Percentiles rank a stretch among this genome's conserved stretches.
Evolutionary conservation across 2,888 invertebrate species (phyloP).

Genomic region (Habrosyne pyritoides): DNA sequence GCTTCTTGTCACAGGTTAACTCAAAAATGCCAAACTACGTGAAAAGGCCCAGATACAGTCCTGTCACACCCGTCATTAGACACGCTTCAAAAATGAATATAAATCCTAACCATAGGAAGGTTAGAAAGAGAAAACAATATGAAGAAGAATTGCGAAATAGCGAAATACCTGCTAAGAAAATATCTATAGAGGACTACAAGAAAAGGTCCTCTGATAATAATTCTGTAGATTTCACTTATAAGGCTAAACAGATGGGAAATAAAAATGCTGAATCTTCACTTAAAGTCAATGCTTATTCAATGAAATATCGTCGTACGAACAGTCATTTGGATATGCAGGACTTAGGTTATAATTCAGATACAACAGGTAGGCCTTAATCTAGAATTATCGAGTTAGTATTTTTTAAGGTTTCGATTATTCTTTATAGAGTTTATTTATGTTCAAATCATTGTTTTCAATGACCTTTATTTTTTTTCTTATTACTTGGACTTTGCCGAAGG

Average conservation of each 20-base stretch:
- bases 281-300: neutral
- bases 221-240: neutral
- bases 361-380: constrained; percentile 29
- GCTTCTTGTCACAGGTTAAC: constrained; percentile 22
- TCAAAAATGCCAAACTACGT: neutral
- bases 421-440: neutral
- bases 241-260: neutral
- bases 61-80: neutral
- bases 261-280: neutral
- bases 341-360: constrained; percentile 51
- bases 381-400: neutral
- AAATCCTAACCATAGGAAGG: neutral
- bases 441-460: neutral
- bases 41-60: neutral
- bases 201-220: constrained; percentile 28
- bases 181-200: constrained; percentile 55
- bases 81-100: neutral
- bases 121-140: neutral
- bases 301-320: neutral
- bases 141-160: constrained; percentile 14
- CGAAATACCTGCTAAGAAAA: constrained; percentile 38
- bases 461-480: neutral
- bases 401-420: neutral
- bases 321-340: constrained; percentile 34
- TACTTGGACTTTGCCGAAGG: neutral